A percentile compares a stretch with the other conserved stretches of the same genome.
phyloP scores from a whole-genome alignment of 2,113 vertebrate species.

The Megalops atlanticus region DNA sequence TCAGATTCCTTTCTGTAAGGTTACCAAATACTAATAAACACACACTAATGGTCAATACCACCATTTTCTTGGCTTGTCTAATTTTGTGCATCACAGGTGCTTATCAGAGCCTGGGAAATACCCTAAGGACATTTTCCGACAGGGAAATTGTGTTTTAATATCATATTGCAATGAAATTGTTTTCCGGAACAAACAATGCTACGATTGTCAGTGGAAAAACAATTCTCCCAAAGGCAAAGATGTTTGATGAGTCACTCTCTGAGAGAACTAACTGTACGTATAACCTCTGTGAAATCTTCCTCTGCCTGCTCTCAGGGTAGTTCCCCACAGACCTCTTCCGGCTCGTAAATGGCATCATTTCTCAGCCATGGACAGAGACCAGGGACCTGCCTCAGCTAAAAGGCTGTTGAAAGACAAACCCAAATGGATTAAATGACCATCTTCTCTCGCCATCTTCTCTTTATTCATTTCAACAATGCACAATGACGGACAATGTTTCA shows the following conservation, averaged over 20 bases:
- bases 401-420: too few species aligned
- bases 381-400: too few species aligned
- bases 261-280: background rate
- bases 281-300: background rate
- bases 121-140: background rate
- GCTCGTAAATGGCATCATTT: background rate
- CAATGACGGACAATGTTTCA: too few species aligned
- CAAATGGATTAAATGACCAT: too few species aligned
- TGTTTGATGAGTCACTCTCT: background rate
- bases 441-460: too few species aligned
- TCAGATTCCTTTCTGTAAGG: too few species aligned
- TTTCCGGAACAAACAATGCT: background rate
- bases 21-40: too few species aligned
- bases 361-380: background rate
- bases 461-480: too few species aligned
- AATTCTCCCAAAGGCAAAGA: background rate
- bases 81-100: background rate
- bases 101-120: background rate
- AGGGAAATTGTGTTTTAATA: background rate
- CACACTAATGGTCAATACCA: too few species aligned
- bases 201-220: background rate
- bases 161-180: background rate
- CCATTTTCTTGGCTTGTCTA: too few species aligned
- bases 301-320: background rate
- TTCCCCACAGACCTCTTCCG: background rate